phyloP scores from a whole-genome alignment of 2,113 vertebrate genomes.

The Psophia crepitans region DNA sequence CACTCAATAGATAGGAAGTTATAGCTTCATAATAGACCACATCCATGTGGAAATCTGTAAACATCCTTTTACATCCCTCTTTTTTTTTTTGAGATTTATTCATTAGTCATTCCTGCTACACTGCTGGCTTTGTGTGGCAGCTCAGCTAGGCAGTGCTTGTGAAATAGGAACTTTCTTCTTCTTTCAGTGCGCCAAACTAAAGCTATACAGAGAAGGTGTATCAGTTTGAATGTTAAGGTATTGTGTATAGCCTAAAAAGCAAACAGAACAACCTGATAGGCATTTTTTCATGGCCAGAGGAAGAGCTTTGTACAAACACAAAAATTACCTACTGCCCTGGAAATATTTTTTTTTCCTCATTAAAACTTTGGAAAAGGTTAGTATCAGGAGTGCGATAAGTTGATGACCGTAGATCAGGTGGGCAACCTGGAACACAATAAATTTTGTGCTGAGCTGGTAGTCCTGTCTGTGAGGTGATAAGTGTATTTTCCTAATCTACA shows the following conservation, averaged over 20 bases:
- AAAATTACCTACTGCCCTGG: neutral
- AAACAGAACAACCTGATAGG: neutral
- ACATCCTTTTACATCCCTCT: slow-evolving; percentile 19
- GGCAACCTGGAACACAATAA: neutral
- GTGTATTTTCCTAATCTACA: neutral
- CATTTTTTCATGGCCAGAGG: neutral
- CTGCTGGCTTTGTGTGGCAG: neutral
- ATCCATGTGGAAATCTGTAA: slow-evolving; percentile 45
- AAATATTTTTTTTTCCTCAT: neutral
- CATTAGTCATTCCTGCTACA: neutral
- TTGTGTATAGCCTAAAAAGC: neutral
- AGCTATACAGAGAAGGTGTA: neutral
- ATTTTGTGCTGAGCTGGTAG: neutral
- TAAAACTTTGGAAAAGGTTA: neutral
- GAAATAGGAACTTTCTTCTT: neutral
- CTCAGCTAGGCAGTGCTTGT: neutral
- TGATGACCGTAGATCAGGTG: neutral
- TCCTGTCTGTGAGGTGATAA: neutral
- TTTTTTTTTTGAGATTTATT: neutral
- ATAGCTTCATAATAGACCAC: slow-evolving; percentile 24
- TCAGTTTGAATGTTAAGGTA: neutral
- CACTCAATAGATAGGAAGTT: slow-evolving; percentile 57
- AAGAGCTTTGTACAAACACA: neutral
- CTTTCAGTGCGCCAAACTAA: neutral
- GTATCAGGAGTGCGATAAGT: neutral